Conservation (phyloP, 2,113 vertebrate genomes). For the Stictonetta naevosa region DNA sequence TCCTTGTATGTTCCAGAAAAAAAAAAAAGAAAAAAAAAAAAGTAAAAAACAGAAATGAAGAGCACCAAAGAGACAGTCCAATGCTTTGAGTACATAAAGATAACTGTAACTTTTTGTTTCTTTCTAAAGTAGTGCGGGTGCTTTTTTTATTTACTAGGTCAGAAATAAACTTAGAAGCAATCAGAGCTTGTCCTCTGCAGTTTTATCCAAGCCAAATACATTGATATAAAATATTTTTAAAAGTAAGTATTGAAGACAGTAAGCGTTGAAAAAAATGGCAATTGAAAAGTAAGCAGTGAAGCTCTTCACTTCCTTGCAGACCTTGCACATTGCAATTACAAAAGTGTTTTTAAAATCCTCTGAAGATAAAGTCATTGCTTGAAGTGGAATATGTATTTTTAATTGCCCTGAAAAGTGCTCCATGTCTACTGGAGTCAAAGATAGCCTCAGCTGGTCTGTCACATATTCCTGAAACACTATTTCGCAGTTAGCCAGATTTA, state of each 20-base stretch:
- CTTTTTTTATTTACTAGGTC: background rate
- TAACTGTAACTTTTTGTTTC: background rate
- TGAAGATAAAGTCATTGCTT: background rate
- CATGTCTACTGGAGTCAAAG: background rate
- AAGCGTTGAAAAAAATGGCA: too few relatives aligned
- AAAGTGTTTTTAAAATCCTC: background rate
- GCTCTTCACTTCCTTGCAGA: background rate
- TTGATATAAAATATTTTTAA: background rate
- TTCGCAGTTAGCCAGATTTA: background rate
- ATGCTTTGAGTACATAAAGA: background rate
- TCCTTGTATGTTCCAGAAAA: background rate
- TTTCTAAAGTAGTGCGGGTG: background rate
- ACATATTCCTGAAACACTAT: background rate
- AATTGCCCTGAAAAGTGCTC: background rate
- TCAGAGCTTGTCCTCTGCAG: background rate
- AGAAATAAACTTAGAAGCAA: background rate
- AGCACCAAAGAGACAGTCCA: background rate
- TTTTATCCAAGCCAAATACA: background rate
- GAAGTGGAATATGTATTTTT: background rate
- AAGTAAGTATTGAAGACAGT: background rate
- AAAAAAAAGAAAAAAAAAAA: background rate
- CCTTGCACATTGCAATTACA: background rate
- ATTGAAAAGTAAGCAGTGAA: background rate
- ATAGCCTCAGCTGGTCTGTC: background rate
- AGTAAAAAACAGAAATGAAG: background rate